These are phyloP conservation scores for Gymnocheta viridis DNA, from an alignment of 2,888 invertebrate species.

Conservation along the genomic window DNA sequence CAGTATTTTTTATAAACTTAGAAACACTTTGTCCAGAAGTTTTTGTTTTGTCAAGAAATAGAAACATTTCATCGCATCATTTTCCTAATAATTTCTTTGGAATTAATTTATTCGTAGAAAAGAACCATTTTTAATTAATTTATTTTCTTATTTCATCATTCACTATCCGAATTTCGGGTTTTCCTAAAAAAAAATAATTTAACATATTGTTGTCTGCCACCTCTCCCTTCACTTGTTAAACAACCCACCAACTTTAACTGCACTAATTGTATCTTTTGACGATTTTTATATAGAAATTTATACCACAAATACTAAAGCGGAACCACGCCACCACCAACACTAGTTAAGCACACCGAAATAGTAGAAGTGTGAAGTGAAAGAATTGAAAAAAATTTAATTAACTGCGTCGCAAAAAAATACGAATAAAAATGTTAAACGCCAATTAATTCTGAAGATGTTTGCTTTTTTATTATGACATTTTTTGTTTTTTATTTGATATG, in stretches of 20 bases:
- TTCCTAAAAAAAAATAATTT: no score
- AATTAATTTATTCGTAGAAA: neutral
- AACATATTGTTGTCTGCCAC: no score
- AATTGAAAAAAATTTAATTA: constrained; percentile 2
- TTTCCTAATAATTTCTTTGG: no score
- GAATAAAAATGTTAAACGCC: constrained; percentile 16
- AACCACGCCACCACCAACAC: neutral
- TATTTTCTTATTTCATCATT: no score
- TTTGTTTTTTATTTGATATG: neutral
- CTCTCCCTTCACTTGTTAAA: neutral
- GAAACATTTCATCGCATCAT: no score
- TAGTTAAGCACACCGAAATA: constrained; percentile 5
- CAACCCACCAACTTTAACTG: neutral
- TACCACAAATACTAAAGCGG: neutral
- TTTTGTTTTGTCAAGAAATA: no score
- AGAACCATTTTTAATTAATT: no score
- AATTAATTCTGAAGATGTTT: constrained; percentile 50
- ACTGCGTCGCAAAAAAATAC: constrained; percentile 58
- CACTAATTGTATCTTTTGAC: constrained; percentile 16
- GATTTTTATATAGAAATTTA: neutral
- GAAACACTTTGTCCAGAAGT: no score
- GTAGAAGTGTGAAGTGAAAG: constrained; percentile 20
- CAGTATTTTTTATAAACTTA: no score
- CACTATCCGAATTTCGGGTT: no score
- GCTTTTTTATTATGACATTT: constrained; percentile 45